Conservation (phyloP, 2,797 vertebrate species). For the Hyperoplus lanceolatus region DNA sequence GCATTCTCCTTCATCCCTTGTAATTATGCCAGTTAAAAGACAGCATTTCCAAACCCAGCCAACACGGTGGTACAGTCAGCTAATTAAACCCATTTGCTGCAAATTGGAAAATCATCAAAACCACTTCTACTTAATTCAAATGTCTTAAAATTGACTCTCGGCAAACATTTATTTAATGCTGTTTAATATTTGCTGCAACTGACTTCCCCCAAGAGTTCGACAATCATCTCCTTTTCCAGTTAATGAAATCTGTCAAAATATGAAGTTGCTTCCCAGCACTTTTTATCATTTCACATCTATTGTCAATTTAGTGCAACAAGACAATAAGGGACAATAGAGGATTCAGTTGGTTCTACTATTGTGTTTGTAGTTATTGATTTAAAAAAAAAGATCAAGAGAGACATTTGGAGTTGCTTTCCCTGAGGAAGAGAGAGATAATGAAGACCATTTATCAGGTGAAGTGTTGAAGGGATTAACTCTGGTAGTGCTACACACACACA, state of each 20-base stretch:
- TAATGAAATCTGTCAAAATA: conserved; percentile 41
- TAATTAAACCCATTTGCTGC: conserved; percentile 76
- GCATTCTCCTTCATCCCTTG: conserved; percentile 48
- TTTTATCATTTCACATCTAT: conserved; percentile 37
- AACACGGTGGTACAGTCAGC: conserved; percentile 60
- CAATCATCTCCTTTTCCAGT: conserved; percentile 14
- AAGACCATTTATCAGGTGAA: conserved; percentile 79
- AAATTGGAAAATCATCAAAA: conserved; percentile 66
- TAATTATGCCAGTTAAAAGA: conserved; percentile 74
- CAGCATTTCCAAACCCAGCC: conserved; percentile 44
- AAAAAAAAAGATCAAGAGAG: conserved; percentile 66
- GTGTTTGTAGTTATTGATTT: conserved; percentile 72
- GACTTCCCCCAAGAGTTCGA: conserved; percentile 5
- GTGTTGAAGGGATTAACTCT: conserved; percentile 56
- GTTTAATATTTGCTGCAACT: conserved; percentile 33
- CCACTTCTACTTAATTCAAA: conserved; percentile 55
- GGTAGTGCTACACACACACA: neutral
- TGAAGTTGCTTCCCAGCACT: conserved; percentile 18
- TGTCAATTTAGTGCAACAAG: conserved; percentile 40
- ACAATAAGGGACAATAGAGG: conserved; percentile 56
- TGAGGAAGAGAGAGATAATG: conserved; percentile 75
- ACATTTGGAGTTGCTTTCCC: conserved; percentile 51
- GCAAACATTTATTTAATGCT: conserved; percentile 59
- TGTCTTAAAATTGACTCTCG: conserved; percentile 38
- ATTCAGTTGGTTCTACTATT: conserved; percentile 61